Evolutionary conservation across 1,140 invertebrate genomes (phyloP).

Genomic region (Ips nitidus): DNA sequence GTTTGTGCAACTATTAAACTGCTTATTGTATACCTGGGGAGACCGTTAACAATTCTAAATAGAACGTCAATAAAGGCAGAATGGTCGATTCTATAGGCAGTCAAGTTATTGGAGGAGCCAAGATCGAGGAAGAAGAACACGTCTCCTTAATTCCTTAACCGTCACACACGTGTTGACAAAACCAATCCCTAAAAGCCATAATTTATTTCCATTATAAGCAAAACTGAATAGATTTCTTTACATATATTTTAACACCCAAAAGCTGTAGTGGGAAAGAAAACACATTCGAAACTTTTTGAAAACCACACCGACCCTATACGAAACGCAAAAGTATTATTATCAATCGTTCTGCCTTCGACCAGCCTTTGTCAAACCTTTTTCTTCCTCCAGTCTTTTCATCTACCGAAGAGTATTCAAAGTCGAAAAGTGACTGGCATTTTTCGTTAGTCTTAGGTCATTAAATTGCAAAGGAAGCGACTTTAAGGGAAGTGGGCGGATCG

Average conservation of each 20-base stretch:
- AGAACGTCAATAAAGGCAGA: too few relatives aligned
- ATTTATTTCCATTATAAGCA: conserved; percentile 41
- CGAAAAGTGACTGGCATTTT: conserved; percentile 9
- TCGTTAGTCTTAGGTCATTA: conserved; percentile 31
- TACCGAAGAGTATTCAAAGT: conserved; percentile 22
- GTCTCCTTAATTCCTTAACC: conserved; percentile 31
- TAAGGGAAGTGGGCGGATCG: conserved; percentile 32
- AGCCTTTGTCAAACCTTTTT: conserved; percentile 42
- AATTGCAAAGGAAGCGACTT: conserved; percentile 22
- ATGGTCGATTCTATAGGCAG: too few relatives aligned
- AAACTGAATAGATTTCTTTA: conserved; percentile 41
- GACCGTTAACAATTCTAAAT: too few relatives aligned
- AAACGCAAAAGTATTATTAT: conserved; percentile 27
- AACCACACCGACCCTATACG: conserved; percentile 42
- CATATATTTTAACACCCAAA: conserved; percentile 39
- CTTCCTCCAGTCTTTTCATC: conserved; percentile 1
- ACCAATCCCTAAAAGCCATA: conserved; percentile 39
- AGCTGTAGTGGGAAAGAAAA: conserved; percentile 37
- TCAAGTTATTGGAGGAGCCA: too few relatives aligned
- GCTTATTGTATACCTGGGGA: too few relatives aligned
- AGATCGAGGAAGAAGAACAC: conserved; percentile 18
- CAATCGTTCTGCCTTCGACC: conserved; percentile 32
- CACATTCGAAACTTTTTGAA: conserved; percentile 39
- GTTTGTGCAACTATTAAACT: too few relatives aligned
- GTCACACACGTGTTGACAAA: conserved; percentile 45